Conservation (phyloP, 2,888 invertebrate species). For the Galeruca laticollis region DNA sequence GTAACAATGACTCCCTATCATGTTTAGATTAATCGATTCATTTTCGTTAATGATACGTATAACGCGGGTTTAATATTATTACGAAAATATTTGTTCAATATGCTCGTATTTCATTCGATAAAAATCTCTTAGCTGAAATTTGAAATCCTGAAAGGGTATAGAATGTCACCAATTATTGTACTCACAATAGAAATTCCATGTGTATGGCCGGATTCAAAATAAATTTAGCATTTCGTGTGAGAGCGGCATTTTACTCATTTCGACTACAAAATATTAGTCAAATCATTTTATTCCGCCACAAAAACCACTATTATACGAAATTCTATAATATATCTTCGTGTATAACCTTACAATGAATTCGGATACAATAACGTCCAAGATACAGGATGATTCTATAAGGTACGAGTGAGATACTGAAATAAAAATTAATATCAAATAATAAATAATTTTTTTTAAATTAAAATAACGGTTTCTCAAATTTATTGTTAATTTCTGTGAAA, state of each 20-base stretch:
- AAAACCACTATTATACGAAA: too few species aligned
- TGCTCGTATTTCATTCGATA: background rate
- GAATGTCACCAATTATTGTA: background rate
- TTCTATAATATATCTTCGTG: background rate
- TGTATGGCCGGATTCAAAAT: conserved; percentile 3
- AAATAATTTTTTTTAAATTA: too few species aligned
- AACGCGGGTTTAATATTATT: too few species aligned
- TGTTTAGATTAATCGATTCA: too few species aligned
- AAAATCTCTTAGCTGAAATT: background rate
- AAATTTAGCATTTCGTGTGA: background rate
- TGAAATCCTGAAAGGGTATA: background rate
- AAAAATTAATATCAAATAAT: too few species aligned
- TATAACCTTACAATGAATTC: background rate
- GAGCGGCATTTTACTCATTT: conserved; percentile 11
- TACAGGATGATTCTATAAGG: background rate
- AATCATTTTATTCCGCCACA: background rate
- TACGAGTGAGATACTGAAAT: too few species aligned
- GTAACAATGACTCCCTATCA: too few species aligned
- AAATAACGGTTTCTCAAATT: too few species aligned
- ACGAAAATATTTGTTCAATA: background rate
- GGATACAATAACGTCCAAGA: background rate
- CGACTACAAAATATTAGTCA: conserved; percentile 15
- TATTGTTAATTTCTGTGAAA: too few species aligned
- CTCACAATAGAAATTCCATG: background rate
- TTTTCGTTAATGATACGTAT: too few species aligned